Conservation (phyloP, 2,113 vertebrate genomes). For the Malurus alboscapulatus region DNA sequence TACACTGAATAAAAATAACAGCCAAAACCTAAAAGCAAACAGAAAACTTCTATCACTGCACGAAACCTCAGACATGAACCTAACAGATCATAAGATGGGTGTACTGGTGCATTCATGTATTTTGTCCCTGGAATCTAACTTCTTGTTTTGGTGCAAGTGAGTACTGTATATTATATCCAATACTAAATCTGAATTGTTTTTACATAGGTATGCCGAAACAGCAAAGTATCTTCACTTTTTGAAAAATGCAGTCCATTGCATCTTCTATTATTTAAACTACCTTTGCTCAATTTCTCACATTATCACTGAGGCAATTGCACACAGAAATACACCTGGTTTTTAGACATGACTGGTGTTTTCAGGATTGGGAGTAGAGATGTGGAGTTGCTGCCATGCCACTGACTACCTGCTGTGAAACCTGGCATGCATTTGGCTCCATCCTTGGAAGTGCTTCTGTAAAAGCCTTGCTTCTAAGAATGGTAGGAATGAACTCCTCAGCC, state of each 20-base stretch:
- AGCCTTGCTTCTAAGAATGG: background rate
- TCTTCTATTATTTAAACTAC: background rate
- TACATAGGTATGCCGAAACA: background rate
- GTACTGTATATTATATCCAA: background rate
- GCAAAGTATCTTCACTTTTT: background rate
- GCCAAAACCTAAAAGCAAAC: background rate
- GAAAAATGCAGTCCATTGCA: background rate
- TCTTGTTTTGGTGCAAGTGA: background rate
- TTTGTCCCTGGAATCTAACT: background rate
- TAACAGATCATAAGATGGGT: background rate
- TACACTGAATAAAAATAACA: background rate
- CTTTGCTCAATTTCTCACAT: background rate
- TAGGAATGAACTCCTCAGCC: background rate
- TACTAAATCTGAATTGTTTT: too few relatives aligned
- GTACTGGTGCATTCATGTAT: background rate
- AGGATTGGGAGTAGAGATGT: background rate
- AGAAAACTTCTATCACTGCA: background rate
- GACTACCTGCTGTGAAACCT: conserved; percentile 33
- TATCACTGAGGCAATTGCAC: background rate
- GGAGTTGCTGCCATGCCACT: background rate
- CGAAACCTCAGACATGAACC: background rate
- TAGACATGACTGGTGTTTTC: background rate
- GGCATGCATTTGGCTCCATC: background rate
- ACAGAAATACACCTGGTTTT: background rate
- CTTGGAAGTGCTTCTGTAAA: background rate